Conservation (phyloP, 1,140 invertebrate species). For the Pseudomyrmex cubaensis region DNA sequence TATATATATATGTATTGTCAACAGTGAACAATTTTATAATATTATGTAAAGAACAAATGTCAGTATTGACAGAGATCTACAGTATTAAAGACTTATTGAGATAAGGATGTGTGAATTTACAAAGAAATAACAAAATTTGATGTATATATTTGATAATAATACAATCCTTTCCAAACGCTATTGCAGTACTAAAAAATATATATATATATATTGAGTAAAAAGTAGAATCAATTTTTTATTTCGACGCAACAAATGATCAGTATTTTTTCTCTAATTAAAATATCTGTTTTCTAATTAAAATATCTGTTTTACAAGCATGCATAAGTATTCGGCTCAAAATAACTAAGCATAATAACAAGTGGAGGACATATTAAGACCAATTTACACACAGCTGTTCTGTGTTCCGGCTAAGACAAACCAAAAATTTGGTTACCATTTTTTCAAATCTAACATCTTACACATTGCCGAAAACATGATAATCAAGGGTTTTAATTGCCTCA, state of each 20-base stretch:
- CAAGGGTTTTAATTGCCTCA: too few relatives aligned
- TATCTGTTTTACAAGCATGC: conserved; percentile 43
- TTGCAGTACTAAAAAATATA: conserved; percentile 42
- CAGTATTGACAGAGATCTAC: not conserved
- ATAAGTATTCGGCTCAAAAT: conserved; percentile 48
- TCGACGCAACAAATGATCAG: not conserved
- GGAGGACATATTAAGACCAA: too few relatives aligned
- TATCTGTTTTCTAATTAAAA: conserved; percentile 19
- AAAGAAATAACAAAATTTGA: conserved; percentile 49
- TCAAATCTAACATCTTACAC: too few relatives aligned
- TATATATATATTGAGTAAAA: conserved; percentile 53
- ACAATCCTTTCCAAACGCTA: conserved; percentile 33
- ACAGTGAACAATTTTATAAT: conserved; percentile 4
- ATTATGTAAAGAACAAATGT: too few relatives aligned
- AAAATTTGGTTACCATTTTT: too few relatives aligned
- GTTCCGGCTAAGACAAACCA: too few relatives aligned
- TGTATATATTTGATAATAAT: conserved; percentile 56
- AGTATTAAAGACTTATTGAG: conserved; percentile 21
- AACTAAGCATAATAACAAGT: too few relatives aligned
- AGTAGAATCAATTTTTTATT: conserved; percentile 26
- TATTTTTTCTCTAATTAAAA: conserved; percentile 28
- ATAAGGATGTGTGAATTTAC: conserved; percentile 30
- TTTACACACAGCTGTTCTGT: too few relatives aligned
- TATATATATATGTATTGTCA: conserved; percentile 7
- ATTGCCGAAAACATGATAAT: too few relatives aligned